Conservation (phyloP, 2,888 invertebrate genomes). For the Trichacis sp. region DNA sequence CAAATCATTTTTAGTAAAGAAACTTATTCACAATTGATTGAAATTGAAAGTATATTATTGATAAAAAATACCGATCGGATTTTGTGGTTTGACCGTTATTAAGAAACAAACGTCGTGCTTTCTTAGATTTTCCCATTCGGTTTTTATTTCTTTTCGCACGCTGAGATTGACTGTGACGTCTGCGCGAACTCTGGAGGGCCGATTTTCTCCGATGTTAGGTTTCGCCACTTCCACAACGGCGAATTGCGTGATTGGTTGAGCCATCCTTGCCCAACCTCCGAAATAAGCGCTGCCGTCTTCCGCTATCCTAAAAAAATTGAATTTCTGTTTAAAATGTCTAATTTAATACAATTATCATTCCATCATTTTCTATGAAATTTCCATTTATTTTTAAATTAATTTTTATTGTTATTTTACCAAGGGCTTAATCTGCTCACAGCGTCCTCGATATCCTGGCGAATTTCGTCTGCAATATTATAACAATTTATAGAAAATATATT, state of each 20-base stretch:
- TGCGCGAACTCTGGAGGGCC: slow-evolving; percentile 94
- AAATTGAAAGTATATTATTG: no score
- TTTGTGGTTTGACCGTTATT: slow-evolving; percentile 88
- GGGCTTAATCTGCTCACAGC: slow-evolving; percentile 94
- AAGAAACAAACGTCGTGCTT: slow-evolving; percentile 99
- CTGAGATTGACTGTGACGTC: slow-evolving; percentile 94
- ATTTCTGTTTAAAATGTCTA: no score
- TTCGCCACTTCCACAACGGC: slow-evolving; percentile 95
- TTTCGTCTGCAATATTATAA: slow-evolving; percentile 82
- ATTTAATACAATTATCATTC: no score
- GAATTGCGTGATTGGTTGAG: slow-evolving; percentile 92
- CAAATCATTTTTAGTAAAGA: no score
- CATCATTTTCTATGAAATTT: no score
- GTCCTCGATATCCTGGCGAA: slow-evolving; percentile 98
- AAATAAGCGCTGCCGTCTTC: slow-evolving; percentile 90
- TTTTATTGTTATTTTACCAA: slow-evolving; percentile 76
- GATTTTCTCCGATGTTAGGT: slow-evolving; percentile 92
- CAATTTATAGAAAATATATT: slow-evolving; percentile 72
- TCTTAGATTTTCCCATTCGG: slow-evolving; percentile 95
- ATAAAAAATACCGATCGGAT: slow-evolving; percentile 89
- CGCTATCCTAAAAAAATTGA: slow-evolving; percentile 76
- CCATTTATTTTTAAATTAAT: no score
- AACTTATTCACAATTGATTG: no score
- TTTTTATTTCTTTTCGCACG: slow-evolving; percentile 90
- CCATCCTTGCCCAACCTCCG: slow-evolving; percentile 99